Conservation (phyloP, 2,888 invertebrate species). For the Parasteatoda lunata region DNA sequence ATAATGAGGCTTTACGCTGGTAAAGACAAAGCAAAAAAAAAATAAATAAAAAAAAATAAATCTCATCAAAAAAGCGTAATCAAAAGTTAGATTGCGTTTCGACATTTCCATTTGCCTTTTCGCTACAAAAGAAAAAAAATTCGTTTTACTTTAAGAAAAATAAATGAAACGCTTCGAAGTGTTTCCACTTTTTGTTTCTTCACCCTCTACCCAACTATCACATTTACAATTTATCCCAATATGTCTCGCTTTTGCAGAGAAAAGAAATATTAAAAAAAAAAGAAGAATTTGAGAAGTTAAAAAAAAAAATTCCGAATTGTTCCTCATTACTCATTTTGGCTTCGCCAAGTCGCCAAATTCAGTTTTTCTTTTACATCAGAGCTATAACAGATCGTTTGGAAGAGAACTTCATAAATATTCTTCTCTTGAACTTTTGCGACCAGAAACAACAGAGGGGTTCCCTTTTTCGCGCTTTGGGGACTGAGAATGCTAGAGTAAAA, state of each 20-base stretch:
- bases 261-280: conserved; percentile 2
- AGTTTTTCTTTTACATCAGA: conserved; percentile 13
- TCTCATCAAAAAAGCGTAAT: conserved; percentile 24
- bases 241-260: background rate
- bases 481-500: background rate
- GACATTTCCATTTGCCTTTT: background rate
- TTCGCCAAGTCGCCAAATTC: conserved; percentile 40
- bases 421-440: conserved; percentile 6
- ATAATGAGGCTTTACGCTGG: conserved; percentile 19
- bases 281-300: background rate
- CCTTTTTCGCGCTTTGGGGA: conserved; percentile 14
- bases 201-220: background rate
- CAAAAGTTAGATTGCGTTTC: conserved; percentile 19
- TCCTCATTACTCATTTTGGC: conserved; percentile 52
- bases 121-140: background rate
- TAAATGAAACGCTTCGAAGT: background rate
- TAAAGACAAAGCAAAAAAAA: background rate
- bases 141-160: background rate
- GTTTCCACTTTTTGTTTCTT: background rate
- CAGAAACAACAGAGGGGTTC: conserved; percentile 34
- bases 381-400: conserved; percentile 45
- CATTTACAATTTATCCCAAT: conserved; percentile 27
- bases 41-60: too few species aligned
- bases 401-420: conserved; percentile 40
- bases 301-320: conserved; percentile 38